A percentile compares a stretch with the other conserved stretches of the same genome.
Evolutionary conservation across 2,113 vertebrate species (phyloP).

Genomic region (Irena cyanogastra): DNA sequence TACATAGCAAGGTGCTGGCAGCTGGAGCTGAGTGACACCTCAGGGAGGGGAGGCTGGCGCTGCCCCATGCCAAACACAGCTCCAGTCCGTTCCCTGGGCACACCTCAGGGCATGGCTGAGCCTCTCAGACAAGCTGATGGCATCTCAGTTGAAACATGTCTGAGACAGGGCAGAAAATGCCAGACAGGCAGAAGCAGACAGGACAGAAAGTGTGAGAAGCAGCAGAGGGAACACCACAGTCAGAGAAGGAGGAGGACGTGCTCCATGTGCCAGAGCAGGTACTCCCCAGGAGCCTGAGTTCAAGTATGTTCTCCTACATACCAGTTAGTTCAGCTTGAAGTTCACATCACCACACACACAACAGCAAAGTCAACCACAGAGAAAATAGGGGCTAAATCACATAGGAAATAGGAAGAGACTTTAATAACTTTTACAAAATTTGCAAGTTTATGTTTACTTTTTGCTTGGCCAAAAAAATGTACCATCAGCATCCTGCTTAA

Average conservation of each 20-base stretch:
- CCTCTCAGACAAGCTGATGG: neutral
- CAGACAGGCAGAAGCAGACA: neutral
- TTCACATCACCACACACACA: neutral
- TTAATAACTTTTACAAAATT: neutral
- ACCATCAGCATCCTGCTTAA: neutral
- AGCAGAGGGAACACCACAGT: neutral
- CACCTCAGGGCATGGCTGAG: fast-evolving
- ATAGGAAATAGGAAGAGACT: neutral
- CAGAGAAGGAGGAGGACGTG: fast-evolving
- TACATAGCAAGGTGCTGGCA: fast-evolving
- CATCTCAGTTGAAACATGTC: neutral
- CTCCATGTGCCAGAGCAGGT: neutral
- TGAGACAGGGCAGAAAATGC: neutral
- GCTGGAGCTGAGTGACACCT: neutral
- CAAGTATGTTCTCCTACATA: neutral
- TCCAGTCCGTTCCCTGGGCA: neutral
- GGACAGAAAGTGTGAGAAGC: neutral
- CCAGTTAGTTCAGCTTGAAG: neutral
- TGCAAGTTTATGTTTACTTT: neutral
- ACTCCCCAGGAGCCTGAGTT: neutral
- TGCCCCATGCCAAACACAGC: fast-evolving
- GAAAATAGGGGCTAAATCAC: neutral
- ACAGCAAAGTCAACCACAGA: neutral
- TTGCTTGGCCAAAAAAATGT: neutral
- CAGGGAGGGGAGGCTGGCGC: neutral